Evolutionary conservation across 2,113 vertebrate species (phyloP).

Genomic region (Peucedramus taeniatus): DNA sequence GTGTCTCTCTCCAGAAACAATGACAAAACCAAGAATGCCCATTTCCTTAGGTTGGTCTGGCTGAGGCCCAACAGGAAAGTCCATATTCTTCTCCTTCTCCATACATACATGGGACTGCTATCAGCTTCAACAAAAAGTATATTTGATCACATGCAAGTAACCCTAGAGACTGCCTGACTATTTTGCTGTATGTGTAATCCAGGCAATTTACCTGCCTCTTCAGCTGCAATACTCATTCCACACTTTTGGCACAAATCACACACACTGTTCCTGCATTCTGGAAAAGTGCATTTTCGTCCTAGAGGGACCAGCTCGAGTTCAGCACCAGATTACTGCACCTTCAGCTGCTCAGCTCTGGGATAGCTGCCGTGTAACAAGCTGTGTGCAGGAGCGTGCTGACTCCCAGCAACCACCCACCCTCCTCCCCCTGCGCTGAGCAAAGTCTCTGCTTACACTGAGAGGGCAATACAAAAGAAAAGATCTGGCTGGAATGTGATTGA

Average conservation of each 20-base stretch:
- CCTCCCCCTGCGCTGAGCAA: not conserved
- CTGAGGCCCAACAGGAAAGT: not conserved
- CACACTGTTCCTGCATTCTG: not conserved
- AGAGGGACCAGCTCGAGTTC: not conserved
- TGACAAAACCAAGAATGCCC: not conserved
- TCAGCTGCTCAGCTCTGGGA: not conserved
- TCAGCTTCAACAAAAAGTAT: not conserved
- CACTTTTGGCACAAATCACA: not conserved
- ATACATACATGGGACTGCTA: not conserved
- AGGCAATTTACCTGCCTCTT: not conserved
- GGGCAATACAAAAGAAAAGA: not conserved
- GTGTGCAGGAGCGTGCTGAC: fast-evolving
- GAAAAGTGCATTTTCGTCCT: not conserved
- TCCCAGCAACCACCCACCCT: not conserved
- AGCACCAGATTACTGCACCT: not conserved
- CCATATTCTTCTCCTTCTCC: not conserved
- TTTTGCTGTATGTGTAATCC: not conserved
- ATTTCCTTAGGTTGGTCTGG: not conserved
- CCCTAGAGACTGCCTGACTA: not conserved
- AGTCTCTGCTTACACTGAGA: not conserved
- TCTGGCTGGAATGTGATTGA: not conserved
- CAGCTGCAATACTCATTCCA: not conserved
- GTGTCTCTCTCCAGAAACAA: not conserved
- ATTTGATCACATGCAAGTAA: not conserved
- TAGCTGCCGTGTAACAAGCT: not conserved